These are phyloP conservation scores for Hephaestus fuliginosus DNA, from an alignment of 2,797 vertebrate species.

Conservation along the genomic window DNA sequence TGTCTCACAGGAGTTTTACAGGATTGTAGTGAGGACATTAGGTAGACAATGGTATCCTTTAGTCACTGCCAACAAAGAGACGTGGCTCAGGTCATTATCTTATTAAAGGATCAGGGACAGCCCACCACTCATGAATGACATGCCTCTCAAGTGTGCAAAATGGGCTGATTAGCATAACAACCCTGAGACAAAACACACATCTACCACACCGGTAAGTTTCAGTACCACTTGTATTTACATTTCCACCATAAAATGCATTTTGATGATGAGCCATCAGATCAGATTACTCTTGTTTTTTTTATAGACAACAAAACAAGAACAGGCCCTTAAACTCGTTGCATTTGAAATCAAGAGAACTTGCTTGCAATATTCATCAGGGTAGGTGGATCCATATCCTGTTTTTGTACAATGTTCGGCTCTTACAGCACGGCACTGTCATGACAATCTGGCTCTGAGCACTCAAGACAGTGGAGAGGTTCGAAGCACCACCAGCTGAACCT, in stretches of 20 bases:
- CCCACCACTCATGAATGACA: background rate
- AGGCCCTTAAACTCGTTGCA: background rate
- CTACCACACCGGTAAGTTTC: background rate
- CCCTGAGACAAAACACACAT: background rate
- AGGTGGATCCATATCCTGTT: background rate
- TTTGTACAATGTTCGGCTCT: background rate
- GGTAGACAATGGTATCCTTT: background rate
- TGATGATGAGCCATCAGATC: background rate
- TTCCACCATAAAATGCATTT: too few species aligned
- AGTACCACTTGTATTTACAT: background rate
- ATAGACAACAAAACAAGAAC: background rate
- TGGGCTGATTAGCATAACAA: background rate
- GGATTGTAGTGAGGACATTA: background rate
- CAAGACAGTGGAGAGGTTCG: constrained; percentile 22
- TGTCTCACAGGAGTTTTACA: background rate
- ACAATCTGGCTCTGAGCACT: constrained; percentile 53
- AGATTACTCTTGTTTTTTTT: background rate
- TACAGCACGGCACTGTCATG: constrained; percentile 26
- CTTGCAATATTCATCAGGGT: background rate
- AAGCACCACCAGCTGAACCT: constrained; percentile 45
- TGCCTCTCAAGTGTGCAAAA: background rate
- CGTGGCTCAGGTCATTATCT: background rate
- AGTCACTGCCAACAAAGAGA: background rate
- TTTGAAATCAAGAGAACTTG: background rate
- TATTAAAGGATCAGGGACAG: background rate